These are phyloP conservation scores for Cairina moschata DNA, from an alignment of 2,113 vertebrate genomes.

Conservation along the genomic window DNA sequence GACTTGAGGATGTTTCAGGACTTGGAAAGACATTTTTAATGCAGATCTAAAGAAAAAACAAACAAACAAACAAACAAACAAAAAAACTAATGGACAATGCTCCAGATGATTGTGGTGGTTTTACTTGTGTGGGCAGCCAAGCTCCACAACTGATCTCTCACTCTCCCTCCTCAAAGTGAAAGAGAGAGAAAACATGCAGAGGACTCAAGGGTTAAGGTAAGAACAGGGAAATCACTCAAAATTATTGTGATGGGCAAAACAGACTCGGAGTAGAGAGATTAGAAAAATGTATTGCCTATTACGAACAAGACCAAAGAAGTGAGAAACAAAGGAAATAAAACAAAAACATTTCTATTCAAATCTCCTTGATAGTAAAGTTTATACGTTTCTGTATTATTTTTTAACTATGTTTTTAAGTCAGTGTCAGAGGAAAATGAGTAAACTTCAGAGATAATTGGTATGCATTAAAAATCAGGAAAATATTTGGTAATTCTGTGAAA, in stretches of 20 bases:
- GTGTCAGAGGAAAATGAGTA: neutral
- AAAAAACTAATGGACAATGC: neutral
- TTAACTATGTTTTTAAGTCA: neutral
- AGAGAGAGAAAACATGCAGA: too few species aligned
- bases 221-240: too few species aligned
- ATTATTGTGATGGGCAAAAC: too few species aligned
- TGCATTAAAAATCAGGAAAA: neutral
- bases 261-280: too few species aligned
- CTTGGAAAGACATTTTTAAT: neutral
- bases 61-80: too few species aligned
- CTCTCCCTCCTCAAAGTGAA: too few species aligned
- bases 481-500: neutral
- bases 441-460: neutral
- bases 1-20: neutral
- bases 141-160: too few species aligned
- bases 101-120: neutral
- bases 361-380: neutral
- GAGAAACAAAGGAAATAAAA: too few species aligned
- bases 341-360: neutral
- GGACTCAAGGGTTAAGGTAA: too few species aligned
- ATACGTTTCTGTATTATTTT: neutral
- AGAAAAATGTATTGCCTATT: too few species aligned
- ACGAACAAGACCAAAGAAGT: too few species aligned
- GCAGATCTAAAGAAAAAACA: neutral
- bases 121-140: too few species aligned